phyloP scores from a whole-genome alignment of 2,113 vertebrate genomes.

The Solenodon paradoxus region DNA sequence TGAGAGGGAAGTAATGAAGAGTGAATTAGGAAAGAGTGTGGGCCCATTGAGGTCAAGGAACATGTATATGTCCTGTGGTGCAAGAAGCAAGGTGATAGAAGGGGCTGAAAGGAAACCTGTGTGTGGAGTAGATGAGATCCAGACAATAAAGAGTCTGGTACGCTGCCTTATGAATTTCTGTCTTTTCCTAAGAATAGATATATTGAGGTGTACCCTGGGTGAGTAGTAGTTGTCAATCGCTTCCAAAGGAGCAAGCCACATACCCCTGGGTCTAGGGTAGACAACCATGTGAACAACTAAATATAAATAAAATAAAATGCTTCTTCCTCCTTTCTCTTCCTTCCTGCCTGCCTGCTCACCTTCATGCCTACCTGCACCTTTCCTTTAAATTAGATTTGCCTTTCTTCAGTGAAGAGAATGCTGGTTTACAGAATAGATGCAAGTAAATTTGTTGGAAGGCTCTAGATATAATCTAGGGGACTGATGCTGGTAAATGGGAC shows the following conservation, averaged over 20 bases:
- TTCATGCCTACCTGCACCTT: no score
- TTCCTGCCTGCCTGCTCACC: no score
- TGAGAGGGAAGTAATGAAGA: neutral
- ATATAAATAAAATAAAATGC: no score
- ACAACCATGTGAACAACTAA: no score
- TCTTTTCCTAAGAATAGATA: neutral
- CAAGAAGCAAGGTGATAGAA: neutral
- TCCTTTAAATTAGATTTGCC: neutral
- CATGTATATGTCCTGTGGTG: neutral
- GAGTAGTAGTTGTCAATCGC: no score
- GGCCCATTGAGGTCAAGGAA: neutral
- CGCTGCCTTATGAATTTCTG: neutral
- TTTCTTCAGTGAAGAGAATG: neutral
- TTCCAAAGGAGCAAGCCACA: no score
- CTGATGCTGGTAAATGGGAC: neutral
- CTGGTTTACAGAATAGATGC: neutral
- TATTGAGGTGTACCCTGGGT: no score
- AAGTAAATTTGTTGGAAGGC: neutral
- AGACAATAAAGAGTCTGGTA: neutral
- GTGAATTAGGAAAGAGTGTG: neutral
- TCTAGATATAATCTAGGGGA: neutral
- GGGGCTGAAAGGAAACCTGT: neutral
- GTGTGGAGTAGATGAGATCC: neutral
- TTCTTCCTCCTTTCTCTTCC: no score
- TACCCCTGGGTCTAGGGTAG: no score